These are phyloP conservation scores for Acropora yongei DNA, from an alignment of 64 coral and sea anemone genomes.

Conservation along the genomic window DNA sequence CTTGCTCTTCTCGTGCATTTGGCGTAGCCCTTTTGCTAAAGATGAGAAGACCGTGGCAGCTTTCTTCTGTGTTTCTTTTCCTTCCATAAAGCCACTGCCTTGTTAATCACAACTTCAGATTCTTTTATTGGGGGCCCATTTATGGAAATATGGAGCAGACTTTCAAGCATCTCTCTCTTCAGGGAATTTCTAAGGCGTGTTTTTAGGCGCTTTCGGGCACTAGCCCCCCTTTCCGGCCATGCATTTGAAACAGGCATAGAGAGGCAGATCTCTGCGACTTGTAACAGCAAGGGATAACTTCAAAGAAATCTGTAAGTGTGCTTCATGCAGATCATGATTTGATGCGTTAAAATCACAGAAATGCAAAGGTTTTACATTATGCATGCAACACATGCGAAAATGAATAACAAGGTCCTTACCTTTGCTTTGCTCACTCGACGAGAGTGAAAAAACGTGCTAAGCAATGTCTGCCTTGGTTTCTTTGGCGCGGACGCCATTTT, in stretches of 20 bases:
- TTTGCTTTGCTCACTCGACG: no score
- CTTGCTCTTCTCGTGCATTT: slow-evolving; percentile 20
- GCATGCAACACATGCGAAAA: no score
- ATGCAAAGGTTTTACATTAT: no score
- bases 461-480: no score
- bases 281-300: slow-evolving; percentile 76
- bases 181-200: slow-evolving; percentile 55
- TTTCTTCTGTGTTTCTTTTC: slow-evolving; percentile 58
- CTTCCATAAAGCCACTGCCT: slow-evolving; percentile 63
- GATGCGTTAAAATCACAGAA: no score
- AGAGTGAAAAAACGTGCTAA: no score
- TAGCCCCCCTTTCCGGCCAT: slow-evolving; percentile 59
- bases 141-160: slow-evolving; percentile 65
- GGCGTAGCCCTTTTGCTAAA: neutral
- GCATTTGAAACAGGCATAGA: slow-evolving; percentile 74
- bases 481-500: no score
- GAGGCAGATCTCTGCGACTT: slow-evolving; percentile 65
- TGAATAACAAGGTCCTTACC: no score
- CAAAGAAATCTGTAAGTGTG: no score
- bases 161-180: slow-evolving; percentile 63
- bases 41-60: neutral
- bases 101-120: slow-evolving; percentile 66
- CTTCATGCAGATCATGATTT: no score
- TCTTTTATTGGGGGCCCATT: slow-evolving; percentile 64
- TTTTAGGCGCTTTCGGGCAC: slow-evolving; percentile 62